Evolutionary conservation across 2,113 vertebrate genomes (phyloP), one percentile per base, ranked within the genome.

Genomic region (Anoplopoma fimbria): DNA sequence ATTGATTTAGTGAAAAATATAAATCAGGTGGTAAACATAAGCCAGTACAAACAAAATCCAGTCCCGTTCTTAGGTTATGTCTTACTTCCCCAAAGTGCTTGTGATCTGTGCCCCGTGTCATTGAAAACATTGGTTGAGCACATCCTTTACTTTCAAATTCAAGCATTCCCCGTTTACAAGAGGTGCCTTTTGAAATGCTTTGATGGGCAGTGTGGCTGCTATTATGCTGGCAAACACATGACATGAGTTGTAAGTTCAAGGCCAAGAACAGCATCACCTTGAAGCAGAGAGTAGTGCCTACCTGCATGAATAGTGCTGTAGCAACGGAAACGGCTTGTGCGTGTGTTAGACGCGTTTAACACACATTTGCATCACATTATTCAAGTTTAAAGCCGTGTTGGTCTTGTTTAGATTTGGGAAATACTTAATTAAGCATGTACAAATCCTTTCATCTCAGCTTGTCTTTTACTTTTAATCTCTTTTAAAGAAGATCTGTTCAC

Each of bases 201-300:
- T 2, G 1, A 69, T 67, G 25, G 2, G 53, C 62, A 31, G 67
- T 17, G 62, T 61, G 38, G 68, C 75, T 75, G 77, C 64, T 77
- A 71, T 84, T 83, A 60, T 72, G 13, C 74, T 67, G 73, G 79
- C 58, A 74, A 68, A 70, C 49, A 61, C 78, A 69, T 57, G 63
- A 67, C 72, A 75, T 42, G 29, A 69, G 64, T 74, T 88, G 19
- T 61, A 69, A 77, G 84, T 89, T 89, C 74, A 87, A 85, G 86
- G 71, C 74, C 84, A 87, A 77, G 78, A 88, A 67, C 77, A 86
- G 75, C 77, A 71, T 89, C 81, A 79, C 81, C 78, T 86, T 79
- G 42, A 67, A 83, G 67, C 67, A 57, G 31, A 34, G 65, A 84
- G 60, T 69, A 15, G 2, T 72, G 57, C 42, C 69, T 70, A 67